Percentiles rank a stretch among this genome's conserved stretches.
phyloP scores from a whole-genome alignment of 2,888 invertebrate species.

The Microdon myrmicae region DNA sequence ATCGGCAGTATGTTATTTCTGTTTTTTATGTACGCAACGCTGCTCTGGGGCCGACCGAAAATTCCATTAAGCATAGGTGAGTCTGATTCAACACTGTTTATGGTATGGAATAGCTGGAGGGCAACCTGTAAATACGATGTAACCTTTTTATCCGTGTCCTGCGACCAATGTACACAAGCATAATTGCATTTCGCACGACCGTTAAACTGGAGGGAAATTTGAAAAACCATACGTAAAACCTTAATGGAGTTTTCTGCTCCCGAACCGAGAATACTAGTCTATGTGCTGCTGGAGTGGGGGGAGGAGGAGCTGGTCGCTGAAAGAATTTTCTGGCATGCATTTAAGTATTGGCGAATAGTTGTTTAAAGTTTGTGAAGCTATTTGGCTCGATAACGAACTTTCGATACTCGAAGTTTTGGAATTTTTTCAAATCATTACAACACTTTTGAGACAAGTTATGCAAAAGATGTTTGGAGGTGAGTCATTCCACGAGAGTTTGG shows the following conservation, averaged over 20 bases:
- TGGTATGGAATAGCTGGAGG: not conserved
- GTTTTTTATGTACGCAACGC: conserved; percentile 83
- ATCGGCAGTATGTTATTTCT: conserved; percentile 87
- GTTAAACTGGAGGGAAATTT: conserved; percentile 5
- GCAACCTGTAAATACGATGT: too few species aligned
- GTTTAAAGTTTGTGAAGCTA: conserved; percentile 13
- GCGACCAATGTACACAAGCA: conserved; percentile 4
- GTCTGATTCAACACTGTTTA: conserved; percentile 56
- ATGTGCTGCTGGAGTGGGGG: too few species aligned
- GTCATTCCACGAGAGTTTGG: too few species aligned
- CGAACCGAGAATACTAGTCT: too few species aligned
- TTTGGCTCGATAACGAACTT: too few species aligned
- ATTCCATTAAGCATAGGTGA: conserved; percentile 70
- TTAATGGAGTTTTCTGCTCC: not conserved
- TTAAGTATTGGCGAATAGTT: not conserved
- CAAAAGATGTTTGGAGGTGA: too few species aligned
- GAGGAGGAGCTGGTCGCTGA: not conserved
- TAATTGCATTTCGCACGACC: conserved; percentile 33
- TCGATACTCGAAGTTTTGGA: too few species aligned
- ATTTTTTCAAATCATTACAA: too few species aligned
- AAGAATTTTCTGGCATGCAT: not conserved
- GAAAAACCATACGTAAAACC: conserved; percentile 17
- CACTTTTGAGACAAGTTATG: too few species aligned
- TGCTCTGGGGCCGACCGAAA: conserved; percentile 75
- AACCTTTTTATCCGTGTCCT: conserved; percentile 1